Conservation (phyloP, 2,113 vertebrate genomes). For the Chrysochloris asiatica region DNA sequence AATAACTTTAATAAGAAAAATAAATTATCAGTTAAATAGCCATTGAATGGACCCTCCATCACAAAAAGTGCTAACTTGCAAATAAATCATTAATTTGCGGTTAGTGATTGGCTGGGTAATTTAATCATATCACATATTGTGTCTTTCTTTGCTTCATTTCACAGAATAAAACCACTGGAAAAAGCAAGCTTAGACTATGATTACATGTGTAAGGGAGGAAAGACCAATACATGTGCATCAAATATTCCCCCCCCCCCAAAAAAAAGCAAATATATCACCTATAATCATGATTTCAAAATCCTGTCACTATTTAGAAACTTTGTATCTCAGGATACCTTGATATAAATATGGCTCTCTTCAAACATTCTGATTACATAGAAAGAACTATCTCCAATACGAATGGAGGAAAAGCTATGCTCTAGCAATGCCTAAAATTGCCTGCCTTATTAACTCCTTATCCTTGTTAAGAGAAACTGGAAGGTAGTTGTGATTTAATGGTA, state of each 20-base stretch:
- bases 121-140: background rate
- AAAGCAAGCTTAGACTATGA: background rate
- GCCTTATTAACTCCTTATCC: background rate
- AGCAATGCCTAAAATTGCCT: background rate
- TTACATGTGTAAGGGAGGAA: background rate
- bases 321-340: background rate
- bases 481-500: too few species aligned
- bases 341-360: background rate
- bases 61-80: background rate
- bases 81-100: background rate
- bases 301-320: background rate
- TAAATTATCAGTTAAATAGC: background rate
- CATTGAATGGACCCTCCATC: background rate
- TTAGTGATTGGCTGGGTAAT: background rate
- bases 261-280: background rate
- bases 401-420: background rate
- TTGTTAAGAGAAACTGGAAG: background rate
- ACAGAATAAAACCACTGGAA: background rate
- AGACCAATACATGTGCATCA: background rate
- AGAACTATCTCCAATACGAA: background rate
- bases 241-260: background rate
- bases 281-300: background rate
- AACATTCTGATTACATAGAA: background rate
- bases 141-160: slow-evolving; percentile 8
- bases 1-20: slow-evolving; percentile 11